Base-by-base conservation (phyloP, 2,113 vertebrate species). In the Lagopus leucura region DNA sequence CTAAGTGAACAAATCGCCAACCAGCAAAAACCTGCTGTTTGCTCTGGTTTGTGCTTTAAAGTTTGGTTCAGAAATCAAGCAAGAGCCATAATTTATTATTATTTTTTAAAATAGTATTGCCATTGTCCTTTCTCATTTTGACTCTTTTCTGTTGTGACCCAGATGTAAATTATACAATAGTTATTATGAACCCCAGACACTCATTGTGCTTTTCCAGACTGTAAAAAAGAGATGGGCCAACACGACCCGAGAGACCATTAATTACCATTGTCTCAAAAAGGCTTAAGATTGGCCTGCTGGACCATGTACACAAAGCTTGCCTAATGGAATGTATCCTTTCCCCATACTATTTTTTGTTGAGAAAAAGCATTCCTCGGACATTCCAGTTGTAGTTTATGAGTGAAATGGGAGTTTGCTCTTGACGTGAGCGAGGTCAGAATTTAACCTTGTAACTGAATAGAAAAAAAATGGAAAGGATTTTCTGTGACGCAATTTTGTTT, bases 391-490 rank as follows among this genome's bases (percentile, higher is more conserved):
- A 84, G 43, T 6, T 84, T 54, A 30, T 24, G n/a, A 63, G 15
- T 10, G 32, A 93, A 90, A 74, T 2, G 10, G 58, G 43, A 63
- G 85, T 88, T 86, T 74, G 63, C 16, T 36, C 11, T 55, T 81
- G 54, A 80, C 2, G 3, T 40, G 47, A 43, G 9, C 20, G 32
- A 57, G 63, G 42, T 38, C 52, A 77, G 22, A 85, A 80, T 87
- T 91, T 82, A 79, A 72, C 21, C 25, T 32, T 14, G 4, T 18
- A 72, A 74, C 40, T 93, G 69, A 28, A 85, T 70, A 73, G 80
- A 36, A 42, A 65, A 47, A 83, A 90, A 89, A 80, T 61, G 3
- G 40, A 88, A 86, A 88, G 22, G 12, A 55, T 74, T 82, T 92
- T 82, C 55, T 55, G 11, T 27, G 20, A 24, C 7, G 6, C 1